A percentile compares a stretch with the other conserved stretches of the same genome.
phyloP scores from a whole-genome alignment of 2,888 invertebrate genomes.

The Pedicia rivosa region DNA sequence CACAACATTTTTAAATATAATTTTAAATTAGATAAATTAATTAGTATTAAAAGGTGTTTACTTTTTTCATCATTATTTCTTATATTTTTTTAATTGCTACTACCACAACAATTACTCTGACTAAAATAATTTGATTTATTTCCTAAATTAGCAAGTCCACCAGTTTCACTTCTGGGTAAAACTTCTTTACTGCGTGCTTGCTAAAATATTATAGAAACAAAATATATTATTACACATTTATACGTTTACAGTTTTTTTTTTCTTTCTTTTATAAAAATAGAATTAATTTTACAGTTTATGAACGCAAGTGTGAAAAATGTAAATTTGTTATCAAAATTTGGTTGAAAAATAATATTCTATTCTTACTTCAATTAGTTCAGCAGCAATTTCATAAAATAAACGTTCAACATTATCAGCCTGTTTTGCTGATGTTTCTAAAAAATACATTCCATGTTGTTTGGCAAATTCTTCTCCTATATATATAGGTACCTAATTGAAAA shows the following conservation, averaged over 20 bases:
- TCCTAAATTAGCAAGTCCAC: constrained; percentile 19
- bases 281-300: not conserved
- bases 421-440: constrained; percentile 94
- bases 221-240: too few relatives aligned
- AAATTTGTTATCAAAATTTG: constrained; percentile 25
- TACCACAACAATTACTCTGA: constrained; percentile 15
- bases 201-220: too few relatives aligned
- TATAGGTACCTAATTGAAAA: too few relatives aligned
- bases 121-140: constrained; percentile 14
- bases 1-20: too few relatives aligned
- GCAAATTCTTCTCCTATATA: constrained; percentile 94
- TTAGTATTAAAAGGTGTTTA: too few relatives aligned
- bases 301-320: too few relatives aligned
- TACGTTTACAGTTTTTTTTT: too few relatives aligned
- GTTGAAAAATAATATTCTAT: too few relatives aligned
- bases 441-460: constrained; percentile 91
- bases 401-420: constrained; percentile 96
- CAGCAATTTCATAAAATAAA: constrained; percentile 92
- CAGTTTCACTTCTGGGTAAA: constrained; percentile 57
- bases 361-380: constrained; percentile 60
- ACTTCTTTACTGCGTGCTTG: constrained; percentile 76
- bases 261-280: not conserved
- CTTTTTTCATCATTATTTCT: too few relatives aligned
- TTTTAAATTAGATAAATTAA: too few relatives aligned
- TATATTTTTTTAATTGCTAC: constrained; percentile 12